Conservation (phyloP, 2,797 vertebrate species). For the Lerista edwardsae region DNA sequence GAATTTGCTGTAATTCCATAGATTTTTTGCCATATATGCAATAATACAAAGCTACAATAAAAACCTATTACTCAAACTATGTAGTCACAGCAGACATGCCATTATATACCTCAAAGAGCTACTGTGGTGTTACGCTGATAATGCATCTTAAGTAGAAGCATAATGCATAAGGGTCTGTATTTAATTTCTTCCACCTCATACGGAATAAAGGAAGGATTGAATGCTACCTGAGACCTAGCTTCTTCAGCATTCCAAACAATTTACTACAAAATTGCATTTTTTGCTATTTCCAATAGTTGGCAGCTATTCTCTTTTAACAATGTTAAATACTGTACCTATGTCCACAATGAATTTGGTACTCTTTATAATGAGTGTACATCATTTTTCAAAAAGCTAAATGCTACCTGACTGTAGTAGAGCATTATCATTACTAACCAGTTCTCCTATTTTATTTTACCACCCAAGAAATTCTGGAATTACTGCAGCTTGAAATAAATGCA, state of each 20-base stretch:
- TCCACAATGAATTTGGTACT: constrained; percentile 2
- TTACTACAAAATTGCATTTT: constrained; percentile 40
- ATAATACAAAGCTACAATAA: constrained; percentile 25
- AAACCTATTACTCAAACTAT: not conserved
- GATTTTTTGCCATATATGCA: constrained; percentile 8
- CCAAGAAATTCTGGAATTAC: not conserved
- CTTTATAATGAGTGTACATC: not conserved
- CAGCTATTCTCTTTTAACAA: constrained; percentile 32
- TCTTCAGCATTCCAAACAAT: constrained; percentile 43
- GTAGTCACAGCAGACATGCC: not conserved
- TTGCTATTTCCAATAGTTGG: constrained; percentile 31
- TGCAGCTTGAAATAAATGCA: not conserved
- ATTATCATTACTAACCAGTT: constrained; percentile 3
- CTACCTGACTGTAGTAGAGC: not conserved
- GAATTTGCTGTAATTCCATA: constrained; percentile 17
- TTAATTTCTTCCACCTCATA: constrained; percentile 42
- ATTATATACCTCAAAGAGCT: constrained; percentile 25
- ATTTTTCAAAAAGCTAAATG: not conserved
- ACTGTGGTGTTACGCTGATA: constrained; percentile 13
- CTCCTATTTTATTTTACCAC: not conserved
- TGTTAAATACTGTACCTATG: not conserved
- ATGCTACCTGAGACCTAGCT: not conserved
- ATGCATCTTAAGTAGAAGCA: not conserved
- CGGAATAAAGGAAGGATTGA: constrained; percentile 7
- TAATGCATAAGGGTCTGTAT: constrained; percentile 32